Evolutionary conservation across 1,140 invertebrate species (phyloP).

Genomic region (Gryllus bimaculatus): DNA sequence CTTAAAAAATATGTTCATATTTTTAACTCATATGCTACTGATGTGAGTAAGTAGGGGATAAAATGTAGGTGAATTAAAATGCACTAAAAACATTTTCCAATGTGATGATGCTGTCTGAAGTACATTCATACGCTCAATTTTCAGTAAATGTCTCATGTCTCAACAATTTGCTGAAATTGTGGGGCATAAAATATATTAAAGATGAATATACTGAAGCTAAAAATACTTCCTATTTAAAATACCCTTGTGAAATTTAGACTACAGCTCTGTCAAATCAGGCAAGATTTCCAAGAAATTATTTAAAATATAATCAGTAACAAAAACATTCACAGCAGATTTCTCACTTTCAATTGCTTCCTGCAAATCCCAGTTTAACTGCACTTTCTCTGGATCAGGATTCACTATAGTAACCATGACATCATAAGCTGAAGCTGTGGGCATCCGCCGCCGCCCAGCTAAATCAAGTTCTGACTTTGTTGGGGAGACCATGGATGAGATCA

Average conservation of each 20-base stretch:
- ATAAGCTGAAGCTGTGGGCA: slow-evolving; percentile 49
- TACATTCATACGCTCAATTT: too few species aligned
- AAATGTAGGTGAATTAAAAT: not conserved
- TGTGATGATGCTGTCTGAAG: too few species aligned
- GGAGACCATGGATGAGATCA: slow-evolving; percentile 33
- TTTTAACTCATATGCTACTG: too few species aligned
- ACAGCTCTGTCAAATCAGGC: too few species aligned
- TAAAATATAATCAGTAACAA: not conserved
- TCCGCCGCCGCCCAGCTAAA: slow-evolving; percentile 35
- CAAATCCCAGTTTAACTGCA: slow-evolving; percentile 59
- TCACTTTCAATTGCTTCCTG: slow-evolving; percentile 47
- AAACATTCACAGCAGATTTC: slow-evolving; percentile 14
- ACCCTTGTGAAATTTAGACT: too few species aligned
- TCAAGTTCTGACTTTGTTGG: slow-evolving; percentile 36
- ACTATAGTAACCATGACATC: slow-evolving; percentile 67
- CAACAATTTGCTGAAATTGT: too few species aligned
- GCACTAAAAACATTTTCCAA: not conserved
- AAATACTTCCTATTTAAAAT: too few species aligned
- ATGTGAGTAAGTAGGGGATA: too few species aligned
- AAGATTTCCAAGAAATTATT: not conserved
- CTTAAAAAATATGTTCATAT: too few species aligned
- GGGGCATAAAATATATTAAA: too few species aligned
- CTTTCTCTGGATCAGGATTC: slow-evolving; percentile 61
- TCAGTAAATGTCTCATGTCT: too few species aligned
- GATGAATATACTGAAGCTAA: too few species aligned